Evolutionary conservation across 2,888 invertebrate genomes (phyloP).

Genomic region (Epinotia demarniana): DNA sequence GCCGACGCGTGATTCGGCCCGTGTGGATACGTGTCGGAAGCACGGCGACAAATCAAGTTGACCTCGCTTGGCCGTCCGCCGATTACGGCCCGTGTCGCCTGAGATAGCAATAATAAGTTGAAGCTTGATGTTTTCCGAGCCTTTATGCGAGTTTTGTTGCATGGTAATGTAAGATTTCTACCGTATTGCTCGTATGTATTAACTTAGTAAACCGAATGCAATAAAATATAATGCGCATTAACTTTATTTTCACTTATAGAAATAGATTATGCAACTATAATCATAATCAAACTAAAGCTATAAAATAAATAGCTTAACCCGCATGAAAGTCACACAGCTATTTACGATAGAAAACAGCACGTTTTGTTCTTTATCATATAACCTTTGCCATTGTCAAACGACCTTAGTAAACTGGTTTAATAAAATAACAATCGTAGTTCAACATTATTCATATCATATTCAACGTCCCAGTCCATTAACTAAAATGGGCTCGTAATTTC

Average conservation of each 20-base stretch:
- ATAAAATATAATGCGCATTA: background rate
- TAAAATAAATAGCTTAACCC: background rate
- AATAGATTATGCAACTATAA: constrained; percentile 6
- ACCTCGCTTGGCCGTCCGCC: too few species aligned
- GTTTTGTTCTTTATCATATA: constrained; percentile 13
- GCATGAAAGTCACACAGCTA: background rate
- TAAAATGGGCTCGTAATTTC: too few species aligned
- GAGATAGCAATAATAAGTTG: too few species aligned
- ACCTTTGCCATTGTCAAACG: background rate
- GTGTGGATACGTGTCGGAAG: too few species aligned
- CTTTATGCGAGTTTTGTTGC: too few species aligned
- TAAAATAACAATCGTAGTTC: background rate
- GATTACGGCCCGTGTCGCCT: too few species aligned
- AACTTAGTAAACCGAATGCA: background rate
- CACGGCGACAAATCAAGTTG: too few species aligned
- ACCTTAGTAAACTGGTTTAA: background rate
- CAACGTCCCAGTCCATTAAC: too few species aligned
- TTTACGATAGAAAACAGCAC: background rate
- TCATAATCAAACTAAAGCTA: background rate
- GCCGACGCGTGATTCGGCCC: too few species aligned
- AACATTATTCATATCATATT: background rate
- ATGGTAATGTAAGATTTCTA: too few species aligned
- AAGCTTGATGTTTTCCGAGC: too few species aligned
- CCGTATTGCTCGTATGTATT: background rate
- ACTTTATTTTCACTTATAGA: background rate